Evolutionary conservation across 2,888 invertebrate genomes (phyloP).

Genomic region (Ophonus ardosiacus): DNA sequence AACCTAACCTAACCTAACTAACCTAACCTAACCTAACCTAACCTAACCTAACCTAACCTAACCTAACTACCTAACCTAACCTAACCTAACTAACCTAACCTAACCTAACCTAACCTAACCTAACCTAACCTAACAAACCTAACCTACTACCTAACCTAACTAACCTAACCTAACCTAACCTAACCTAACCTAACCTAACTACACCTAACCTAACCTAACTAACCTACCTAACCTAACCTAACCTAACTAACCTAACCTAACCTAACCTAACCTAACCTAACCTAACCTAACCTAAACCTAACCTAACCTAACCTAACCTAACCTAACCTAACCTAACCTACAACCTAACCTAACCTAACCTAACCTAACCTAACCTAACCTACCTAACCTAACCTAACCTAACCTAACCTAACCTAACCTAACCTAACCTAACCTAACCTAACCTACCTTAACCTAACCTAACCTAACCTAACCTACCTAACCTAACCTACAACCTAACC

Average conservation of each 20-base stretch:
- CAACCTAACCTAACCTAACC: conserved; percentile 58
- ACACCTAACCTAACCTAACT: conserved; percentile 53
- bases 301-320: conserved; percentile 62
- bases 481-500: background rate
- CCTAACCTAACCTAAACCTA: conserved; percentile 60
- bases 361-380: no score
- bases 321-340: conserved; percentile 60
- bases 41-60: conserved; percentile 58
- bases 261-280: conserved; percentile 60
- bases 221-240: conserved; percentile 44
- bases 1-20: conserved; percentile 59
- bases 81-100: conserved; percentile 50
- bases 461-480: conserved; percentile 66
- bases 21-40: conserved; percentile 55
- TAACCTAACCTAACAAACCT: conserved; percentile 59
- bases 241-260: conserved; percentile 34
- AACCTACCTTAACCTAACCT: conserved; percentile 67
- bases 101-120: conserved; percentile 54
- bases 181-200: conserved; percentile 54
- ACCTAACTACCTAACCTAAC: conserved; percentile 50
- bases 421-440: conserved; percentile 63
- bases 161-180: conserved; percentile 66
- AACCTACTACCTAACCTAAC: conserved; percentile 68
- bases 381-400: conserved; percentile 54
- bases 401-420: conserved; percentile 60